phyloP scores from a whole-genome alignment of 2,797 vertebrate species.

The Arctocebus calabarensis region DNA sequence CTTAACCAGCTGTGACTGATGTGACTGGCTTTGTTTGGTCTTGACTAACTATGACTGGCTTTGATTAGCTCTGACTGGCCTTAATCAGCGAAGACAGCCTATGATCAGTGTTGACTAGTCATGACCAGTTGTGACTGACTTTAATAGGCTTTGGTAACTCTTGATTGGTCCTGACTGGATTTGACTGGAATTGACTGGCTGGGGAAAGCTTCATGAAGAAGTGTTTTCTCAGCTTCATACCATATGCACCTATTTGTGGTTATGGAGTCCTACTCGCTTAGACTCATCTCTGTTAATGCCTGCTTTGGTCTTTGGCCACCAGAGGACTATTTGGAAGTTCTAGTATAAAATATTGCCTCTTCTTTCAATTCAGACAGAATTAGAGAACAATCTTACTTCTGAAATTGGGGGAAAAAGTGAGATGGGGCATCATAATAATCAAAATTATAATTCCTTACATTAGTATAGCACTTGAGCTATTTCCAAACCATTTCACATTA shows the following conservation, averaged over 20 bases:
- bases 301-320: background rate
- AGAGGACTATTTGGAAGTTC: background rate
- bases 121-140: no score
- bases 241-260: background rate
- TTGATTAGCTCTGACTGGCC: no score
- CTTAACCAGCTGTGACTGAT: background rate
- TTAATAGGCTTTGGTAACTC: no score
- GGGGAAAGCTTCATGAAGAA: background rate
- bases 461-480: background rate
- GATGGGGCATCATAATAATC: background rate
- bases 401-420: conserved; percentile 5
- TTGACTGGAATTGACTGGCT: background rate
- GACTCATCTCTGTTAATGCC: background rate
- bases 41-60: background rate
- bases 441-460: background rate
- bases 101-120: no score
- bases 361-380: background rate
- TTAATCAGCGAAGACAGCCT: no score
- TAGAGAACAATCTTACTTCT: background rate
- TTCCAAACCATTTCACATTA: background rate
- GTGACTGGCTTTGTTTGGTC: background rate
- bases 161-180: no score
- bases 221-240: background rate
- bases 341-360: background rate
- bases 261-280: background rate